These are phyloP conservation scores for Nemapogon koenigi DNA, from an alignment of 2,888 invertebrate genomes.

Conservation along the genomic window DNA sequence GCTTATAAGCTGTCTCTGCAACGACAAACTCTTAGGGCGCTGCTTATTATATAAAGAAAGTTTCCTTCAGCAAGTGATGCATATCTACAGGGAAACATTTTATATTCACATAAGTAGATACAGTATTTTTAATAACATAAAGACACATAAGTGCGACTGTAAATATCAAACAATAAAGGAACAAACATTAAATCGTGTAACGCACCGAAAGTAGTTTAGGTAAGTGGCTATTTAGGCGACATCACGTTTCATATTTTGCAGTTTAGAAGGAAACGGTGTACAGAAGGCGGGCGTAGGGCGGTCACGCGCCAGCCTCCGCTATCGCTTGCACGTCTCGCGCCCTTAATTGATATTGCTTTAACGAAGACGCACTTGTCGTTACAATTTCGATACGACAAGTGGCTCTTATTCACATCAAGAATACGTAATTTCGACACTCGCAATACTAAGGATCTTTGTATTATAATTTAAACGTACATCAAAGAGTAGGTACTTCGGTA, in stretches of 20 bases:
- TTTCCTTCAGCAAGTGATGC: too few species aligned
- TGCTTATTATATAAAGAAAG: too few species aligned
- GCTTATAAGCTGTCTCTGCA: too few species aligned
- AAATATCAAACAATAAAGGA: constrained; percentile 26
- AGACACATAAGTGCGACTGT: background rate
- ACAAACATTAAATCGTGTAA: constrained; percentile 41
- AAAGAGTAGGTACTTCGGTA: too few species aligned
- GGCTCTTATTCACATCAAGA: too few species aligned
- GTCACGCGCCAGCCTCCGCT: constrained; percentile 26
- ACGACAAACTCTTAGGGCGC: too few species aligned
- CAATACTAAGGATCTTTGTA: too few species aligned
- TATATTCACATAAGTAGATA: too few species aligned
- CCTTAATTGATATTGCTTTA: constrained; percentile 51
- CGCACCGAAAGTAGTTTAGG: constrained; percentile 34
- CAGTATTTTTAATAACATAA: too few species aligned
- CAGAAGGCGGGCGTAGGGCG: constrained; percentile 15
- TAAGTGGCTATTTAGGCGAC: constrained; percentile 51
- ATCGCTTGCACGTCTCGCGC: constrained; percentile 32
- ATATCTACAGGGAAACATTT: too few species aligned
- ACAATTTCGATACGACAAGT: constrained; percentile 30
- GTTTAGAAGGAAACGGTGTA: constrained; percentile 24
- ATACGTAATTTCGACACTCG: too few species aligned
- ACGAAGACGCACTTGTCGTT: constrained; percentile 33
- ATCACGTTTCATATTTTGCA: constrained; percentile 52
- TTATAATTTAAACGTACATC: too few species aligned